Evolutionary conservation across 2,113 vertebrate species (phyloP), one percentile per base, ranked within the genome.

Genomic region (Phycodurus eques): DNA sequence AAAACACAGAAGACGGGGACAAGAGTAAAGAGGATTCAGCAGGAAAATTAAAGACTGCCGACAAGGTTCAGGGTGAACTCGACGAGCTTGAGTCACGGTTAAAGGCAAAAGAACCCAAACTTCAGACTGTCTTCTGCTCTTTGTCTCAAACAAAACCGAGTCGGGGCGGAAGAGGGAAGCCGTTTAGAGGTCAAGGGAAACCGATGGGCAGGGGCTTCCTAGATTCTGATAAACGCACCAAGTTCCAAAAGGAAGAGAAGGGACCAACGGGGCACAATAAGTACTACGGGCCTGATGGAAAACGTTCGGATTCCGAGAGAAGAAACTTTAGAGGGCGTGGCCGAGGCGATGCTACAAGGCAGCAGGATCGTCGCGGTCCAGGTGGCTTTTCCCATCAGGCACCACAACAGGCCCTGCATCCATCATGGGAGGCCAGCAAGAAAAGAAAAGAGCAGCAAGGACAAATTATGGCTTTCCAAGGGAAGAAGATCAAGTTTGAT

Each of bases 361-460:
- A 75, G 22, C 83, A 10, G 7, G 72, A 59, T 44, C 43, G 10
- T 31, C 73, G 60, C 15, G 76, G 83, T 47, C 39, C 74, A 49
- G 69, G 67, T 13, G 67, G 11, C n/a, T 84, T 76, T 70, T 91
- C 87, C 47, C 80, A 84, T n/a, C 70, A 56, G 42, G 68, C 75
- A 62, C 87, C 82, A 51, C 85, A 93, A 17, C 89, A 94, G 57
- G 85, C 93, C 9, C 94, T 99, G 86, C 98, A 99, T 91, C 98
- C 98, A 2, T 99, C 97, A 0, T 99, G 98, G 98, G 97, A 98
- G 92, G 98, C 97, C 54, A 99, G 98, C 87, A 94, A 83, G 78
- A 96, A 92, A 74, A 94, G 93, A 64, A 96, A 95, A 77, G 95
- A 97, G 68, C 95, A 98, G 72, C 92, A 93, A 22, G 93, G 94